These are phyloP conservation scores for Malurus melanocephalus DNA, from an alignment of 2,113 vertebrate species.

Conservation along the genomic window DNA sequence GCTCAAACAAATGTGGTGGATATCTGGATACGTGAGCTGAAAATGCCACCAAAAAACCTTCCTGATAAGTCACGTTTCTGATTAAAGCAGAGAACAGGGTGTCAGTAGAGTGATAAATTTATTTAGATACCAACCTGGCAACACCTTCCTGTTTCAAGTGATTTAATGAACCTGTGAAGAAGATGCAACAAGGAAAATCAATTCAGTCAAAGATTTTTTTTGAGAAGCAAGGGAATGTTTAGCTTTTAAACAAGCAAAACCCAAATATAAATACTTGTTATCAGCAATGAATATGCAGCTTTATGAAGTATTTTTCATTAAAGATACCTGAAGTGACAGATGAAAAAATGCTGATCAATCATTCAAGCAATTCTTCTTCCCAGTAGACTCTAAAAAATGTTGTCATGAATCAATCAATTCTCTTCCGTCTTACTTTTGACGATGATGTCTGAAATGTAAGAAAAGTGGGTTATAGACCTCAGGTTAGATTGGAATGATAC, in stretches of 20 bases:
- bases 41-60: background rate
- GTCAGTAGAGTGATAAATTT: background rate
- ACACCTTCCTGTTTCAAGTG: background rate
- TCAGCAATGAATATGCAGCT: background rate
- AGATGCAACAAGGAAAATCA: conserved; percentile 24
- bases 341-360: conserved; percentile 65
- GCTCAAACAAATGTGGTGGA: background rate
- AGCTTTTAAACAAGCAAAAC: conserved; percentile 27
- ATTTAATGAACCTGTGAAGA: conserved; percentile 20
- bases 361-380: conserved; percentile 61
- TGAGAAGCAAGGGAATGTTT: conserved; percentile 42
- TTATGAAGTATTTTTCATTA: conserved; percentile 41
- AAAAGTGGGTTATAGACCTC: conserved; percentile 64
- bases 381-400: conserved; percentile 57
- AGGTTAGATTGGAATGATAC: conserved; percentile 64
- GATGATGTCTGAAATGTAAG: conserved; percentile 61
- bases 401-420: conserved; percentile 68
- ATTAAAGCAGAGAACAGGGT: background rate
- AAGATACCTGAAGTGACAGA: conserved; percentile 40
- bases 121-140: conserved; percentile 33
- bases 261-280: conserved; percentile 11
- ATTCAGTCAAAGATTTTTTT: conserved; percentile 53
- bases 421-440: conserved; percentile 49
- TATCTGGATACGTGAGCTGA: background rate
- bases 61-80: background rate